Evolutionary conservation across 1,140 invertebrate species (phyloP).

Genomic region (Drosophila baimaii): DNA sequence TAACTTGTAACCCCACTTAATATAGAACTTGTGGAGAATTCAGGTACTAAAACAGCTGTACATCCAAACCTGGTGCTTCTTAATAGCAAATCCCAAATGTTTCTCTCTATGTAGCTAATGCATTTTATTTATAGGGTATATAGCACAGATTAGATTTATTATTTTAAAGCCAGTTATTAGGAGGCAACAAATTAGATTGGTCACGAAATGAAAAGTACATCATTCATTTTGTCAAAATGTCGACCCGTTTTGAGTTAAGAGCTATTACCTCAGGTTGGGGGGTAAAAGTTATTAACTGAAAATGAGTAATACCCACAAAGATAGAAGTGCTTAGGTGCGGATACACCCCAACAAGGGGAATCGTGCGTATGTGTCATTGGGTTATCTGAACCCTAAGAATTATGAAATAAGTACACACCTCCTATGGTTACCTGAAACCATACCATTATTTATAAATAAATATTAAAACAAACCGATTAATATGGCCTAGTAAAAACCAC

Average conservation of each 20-base stretch:
- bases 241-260: background rate
- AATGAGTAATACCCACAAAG: background rate
- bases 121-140: background rate
- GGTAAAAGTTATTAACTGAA: constrained; percentile 1
- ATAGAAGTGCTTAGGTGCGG: background rate
- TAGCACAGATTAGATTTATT: constrained; percentile 7
- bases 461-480: no score
- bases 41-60: no score
- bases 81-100: background rate
- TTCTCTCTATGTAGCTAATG: background rate
- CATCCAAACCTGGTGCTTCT: no score
- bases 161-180: background rate
- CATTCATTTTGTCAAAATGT: background rate
- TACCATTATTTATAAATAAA: no score
- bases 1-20: no score
- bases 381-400: background rate
- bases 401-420: no score
- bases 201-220: background rate
- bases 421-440: no score
- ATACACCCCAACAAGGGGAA: background rate
- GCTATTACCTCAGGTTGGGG: background rate
- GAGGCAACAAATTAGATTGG: constrained; percentile 1
- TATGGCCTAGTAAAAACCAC: background rate
- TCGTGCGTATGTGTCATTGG: background rate
- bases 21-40: no score